A percentile compares a stretch with the other conserved stretches of the same genome.
Conservation (phyloP, 2,888 invertebrate species). For the Watsonalla binaria region DNA sequence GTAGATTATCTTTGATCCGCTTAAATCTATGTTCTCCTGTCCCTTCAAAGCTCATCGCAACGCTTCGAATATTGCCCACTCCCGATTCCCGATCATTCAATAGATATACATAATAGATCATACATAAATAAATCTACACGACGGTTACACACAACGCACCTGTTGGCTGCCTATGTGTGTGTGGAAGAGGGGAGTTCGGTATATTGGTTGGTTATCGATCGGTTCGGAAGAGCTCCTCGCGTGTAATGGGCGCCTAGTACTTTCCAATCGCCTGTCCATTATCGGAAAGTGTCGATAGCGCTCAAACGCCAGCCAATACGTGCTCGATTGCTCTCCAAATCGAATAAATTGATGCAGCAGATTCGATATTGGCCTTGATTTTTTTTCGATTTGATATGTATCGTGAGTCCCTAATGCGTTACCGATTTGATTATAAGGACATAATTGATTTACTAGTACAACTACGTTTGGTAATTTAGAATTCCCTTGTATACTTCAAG, state of each 20-base stretch:
- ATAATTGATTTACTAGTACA: no score
- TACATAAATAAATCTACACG: slow-evolving; percentile 13
- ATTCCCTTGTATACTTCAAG: no score
- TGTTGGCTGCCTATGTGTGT: slow-evolving; percentile 37
- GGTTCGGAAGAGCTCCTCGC: slow-evolving; percentile 58
- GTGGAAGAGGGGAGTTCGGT: slow-evolving; percentile 44
- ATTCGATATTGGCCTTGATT: neutral
- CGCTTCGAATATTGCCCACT: neutral
- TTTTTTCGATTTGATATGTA: neutral
- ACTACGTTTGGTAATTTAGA: no score
- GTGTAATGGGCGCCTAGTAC: slow-evolving; percentile 53
- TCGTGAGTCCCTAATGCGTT: no score
- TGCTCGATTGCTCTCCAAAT: neutral
- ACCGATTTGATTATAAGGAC: no score
- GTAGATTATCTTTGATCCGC: no score
- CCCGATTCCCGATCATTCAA: neutral
- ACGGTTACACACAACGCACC: slow-evolving; percentile 10
- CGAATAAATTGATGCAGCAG: neutral
- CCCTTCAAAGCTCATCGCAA: neutral
- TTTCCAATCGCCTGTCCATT: slow-evolving; percentile 71
- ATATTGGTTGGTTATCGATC: slow-evolving; percentile 62
- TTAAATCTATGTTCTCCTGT: slow-evolving; percentile 6
- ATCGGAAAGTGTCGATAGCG: slow-evolving; percentile 64
- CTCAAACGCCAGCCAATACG: slow-evolving; percentile 31
- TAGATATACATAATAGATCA: no score